A percentile compares a stretch with the other conserved stretches of the same genome.
These are phyloP conservation scores for Enteromius thamalakanensis DNA, from an alignment of 2,797 vertebrate genomes.

Conservation along the genomic window DNA sequence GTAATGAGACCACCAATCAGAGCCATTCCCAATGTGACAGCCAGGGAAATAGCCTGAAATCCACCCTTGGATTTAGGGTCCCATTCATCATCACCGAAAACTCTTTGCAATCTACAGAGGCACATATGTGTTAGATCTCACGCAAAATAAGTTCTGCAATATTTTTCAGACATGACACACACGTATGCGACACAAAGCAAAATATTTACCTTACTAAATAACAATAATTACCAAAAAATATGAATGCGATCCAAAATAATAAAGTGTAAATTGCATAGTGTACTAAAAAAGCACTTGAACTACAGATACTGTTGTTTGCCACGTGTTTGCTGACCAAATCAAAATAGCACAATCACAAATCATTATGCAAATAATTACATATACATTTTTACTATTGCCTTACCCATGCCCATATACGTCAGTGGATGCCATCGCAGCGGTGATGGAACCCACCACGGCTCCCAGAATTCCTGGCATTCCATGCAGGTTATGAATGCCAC, in stretches of 20 bases:
- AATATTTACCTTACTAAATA: background rate
- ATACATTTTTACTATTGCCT: slow-evolving; percentile 54
- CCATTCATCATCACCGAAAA: slow-evolving; percentile 73
- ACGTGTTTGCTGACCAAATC: background rate
- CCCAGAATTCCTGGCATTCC: slow-evolving; percentile 90
- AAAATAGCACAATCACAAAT: background rate
- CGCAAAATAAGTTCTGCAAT: background rate
- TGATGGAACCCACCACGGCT: slow-evolving; percentile 81
- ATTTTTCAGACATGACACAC: background rate
- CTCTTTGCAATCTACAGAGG: slow-evolving; percentile 27
- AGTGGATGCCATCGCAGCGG: slow-evolving; percentile 73
- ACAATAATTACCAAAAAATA: background rate
- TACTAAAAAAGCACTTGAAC: background rate
- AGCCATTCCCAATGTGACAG: slow-evolving; percentile 81
- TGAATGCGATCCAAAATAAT: background rate
- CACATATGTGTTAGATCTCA: background rate
- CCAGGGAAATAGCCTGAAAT: slow-evolving; percentile 80
- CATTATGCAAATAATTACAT: background rate
- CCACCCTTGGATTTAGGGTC: slow-evolving; percentile 67
- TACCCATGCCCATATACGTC: slow-evolving; percentile 84
- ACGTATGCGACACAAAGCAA: background rate
- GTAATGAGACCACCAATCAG: slow-evolving; percentile 80
- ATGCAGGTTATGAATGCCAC: slow-evolving; percentile 87
- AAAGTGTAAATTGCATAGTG: background rate
- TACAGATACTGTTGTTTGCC: background rate